Base-by-base conservation (phyloP, 2,888 invertebrate species). In the Dolichomitus sp. region DNA sequence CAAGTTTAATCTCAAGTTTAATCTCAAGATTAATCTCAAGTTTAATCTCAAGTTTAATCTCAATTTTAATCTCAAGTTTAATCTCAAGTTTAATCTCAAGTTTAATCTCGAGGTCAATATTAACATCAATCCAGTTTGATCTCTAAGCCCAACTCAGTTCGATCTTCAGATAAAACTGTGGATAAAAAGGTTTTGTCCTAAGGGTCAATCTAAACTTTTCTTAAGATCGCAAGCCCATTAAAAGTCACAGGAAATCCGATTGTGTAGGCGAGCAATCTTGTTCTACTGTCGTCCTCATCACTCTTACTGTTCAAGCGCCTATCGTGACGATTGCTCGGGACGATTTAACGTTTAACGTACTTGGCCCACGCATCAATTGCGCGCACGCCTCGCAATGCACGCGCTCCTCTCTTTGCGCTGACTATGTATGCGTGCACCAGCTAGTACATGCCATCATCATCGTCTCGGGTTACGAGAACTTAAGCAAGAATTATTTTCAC, bases 321-420 rank as follows among this genome's bases (percentile, higher is more conserved):
- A 88, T 88, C 87, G 88, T 81, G 86, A 88, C 86, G 89, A 87
- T 88, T 87, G 86, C 80, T 81, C 54, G 57, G 81, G 83, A 87
- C 90, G 89, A 90, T 89, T 90, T 88, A 88, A 89, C 88, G 87
- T 89, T 90, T 89, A 88, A 89, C 87, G 84, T 87, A 78, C 81
- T 82, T 74, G 88, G 89, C 90, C 90, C 88, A 90, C 90, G 86
- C 90, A 87, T 79, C 87, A 81, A 81, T 81, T 81, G 81, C 81
- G 73, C 77, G 72, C 73, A 73, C 73, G 77, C 68, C 77, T 81
- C 48, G 73, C 81, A 78, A 73, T 81, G 76, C 81, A 61, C 72
- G 59, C 77, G 66, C 68, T 42, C 37, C 33, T 48, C 37, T 11
- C 23, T 73, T 40, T 14, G n/a, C 66, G 27, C 54, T 57, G 30